Base-by-base conservation (phyloP, 2,797 vertebrate genomes). In the Acrossocheilus wenchowensis region DNA sequence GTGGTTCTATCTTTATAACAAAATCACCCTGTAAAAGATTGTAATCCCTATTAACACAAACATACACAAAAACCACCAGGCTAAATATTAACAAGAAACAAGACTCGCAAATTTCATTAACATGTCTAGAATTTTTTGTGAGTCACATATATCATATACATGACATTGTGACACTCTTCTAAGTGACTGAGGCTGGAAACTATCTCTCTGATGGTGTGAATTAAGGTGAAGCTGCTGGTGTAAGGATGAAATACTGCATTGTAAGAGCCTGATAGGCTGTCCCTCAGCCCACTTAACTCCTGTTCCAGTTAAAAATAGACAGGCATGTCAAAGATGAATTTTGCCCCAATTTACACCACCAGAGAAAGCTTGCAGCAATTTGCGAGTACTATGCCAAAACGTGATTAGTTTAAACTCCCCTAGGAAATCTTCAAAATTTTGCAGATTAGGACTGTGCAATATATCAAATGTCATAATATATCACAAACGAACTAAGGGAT, bases 1-100 rank as follows among this genome's bases (percentile, higher is more conserved):
- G 98, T 91, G 98, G 98, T 90, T 99, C 98, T 66, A 99, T 99
- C 95, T 98, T 99, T 92, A 99, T 93, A 91, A 98, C 95, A 94
- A 99, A 99, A 94, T 99, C 98, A 87, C 98, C 98, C 98, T 99
- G 91, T 30, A 69, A 68, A 80, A 77, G 6, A 23, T 48, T 66
- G 84, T 9, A 86, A 34, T 14, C 19, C 6, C 3, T 12, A 69
- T 78, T 41, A 78, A 48, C 5, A 64, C 17, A 78, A 26, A 68
- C 5, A 78, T 19, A 30, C 34, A 41, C 11, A 68, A 17, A 66
- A 34, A 7, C 6, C 26, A 66, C 64, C 30, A 66, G 57, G 9
- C 9, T 23, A 60, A 60, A 60, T 60, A 60, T 60, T 60, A n/a
- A n/a, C 57, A n/a, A 60, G 4, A n/a, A 34, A 1, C 64, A 66